Base-by-base conservation (phyloP, 2,113 vertebrate genomes). In the Nibea coibor region DNA sequence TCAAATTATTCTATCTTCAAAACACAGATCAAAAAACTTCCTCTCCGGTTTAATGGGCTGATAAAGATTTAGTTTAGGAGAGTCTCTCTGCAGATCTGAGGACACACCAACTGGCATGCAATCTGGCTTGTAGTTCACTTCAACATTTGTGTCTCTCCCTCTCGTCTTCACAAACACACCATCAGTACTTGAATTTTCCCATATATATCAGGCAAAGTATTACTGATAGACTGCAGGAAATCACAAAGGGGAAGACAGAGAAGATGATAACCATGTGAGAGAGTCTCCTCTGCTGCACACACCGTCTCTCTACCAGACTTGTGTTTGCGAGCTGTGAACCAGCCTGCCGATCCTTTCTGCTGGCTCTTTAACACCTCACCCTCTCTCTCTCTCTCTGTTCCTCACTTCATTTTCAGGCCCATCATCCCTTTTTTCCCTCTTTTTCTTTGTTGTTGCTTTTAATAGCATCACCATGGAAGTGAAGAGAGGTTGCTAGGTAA, bases 401-500 rank as follows among this genome's bases (percentile, higher is more conserved):
- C 84, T 85, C 79, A 59, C 73, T 81, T 87, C 68, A 78, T 87
- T 88, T 87, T 73, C 81, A 75, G 84, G 63, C 84, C 57, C 56
- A 74, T 87, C 72, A 53, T 86, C 72, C 72, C 69, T 61, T 83
- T 88, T 67, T 68, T 19, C 28, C 26, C 50, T 53, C 20, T 51
- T 48, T 84, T 83, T 81, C 70, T 83, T 86, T 91, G 91, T 87
- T 86, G 88, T 78, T 83, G 84, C 93, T 92, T 95, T 94, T 93
- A 91, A 94, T 94, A 94, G 94, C 94, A 91, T 94, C 86, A 66
- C 94, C 91, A 92, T 89, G 90, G 93, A 91, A 93, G 90, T 90
- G 91, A 91, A 80, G 85, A 80, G 84, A 67, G 83, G 94, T 95
- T 94, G 93, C 94, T 94, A 94, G 89, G 94, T 74, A 95, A 95